Evolutionary conservation across 2,888 invertebrate genomes (phyloP).

Genomic region (Andrena haemorrhoa): DNA sequence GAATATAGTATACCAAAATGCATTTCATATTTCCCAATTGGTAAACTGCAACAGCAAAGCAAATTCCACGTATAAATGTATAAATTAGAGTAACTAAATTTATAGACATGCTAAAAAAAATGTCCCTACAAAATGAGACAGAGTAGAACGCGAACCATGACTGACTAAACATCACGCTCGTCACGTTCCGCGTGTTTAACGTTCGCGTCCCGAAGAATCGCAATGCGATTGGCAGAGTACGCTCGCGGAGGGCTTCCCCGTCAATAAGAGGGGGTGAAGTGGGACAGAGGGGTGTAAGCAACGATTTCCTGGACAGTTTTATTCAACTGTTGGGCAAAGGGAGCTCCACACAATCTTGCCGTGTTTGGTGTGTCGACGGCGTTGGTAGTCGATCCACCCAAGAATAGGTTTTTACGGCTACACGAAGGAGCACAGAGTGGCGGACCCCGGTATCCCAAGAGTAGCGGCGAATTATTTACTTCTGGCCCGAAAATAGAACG

Average conservation of each 20-base stretch:
- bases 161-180: neutral
- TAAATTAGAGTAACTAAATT: neutral
- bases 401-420: constrained; percentile 68
- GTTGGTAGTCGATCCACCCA: constrained; percentile 47
- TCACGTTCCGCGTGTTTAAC: neutral
- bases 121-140: neutral
- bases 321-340: neutral
- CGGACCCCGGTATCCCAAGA: constrained; percentile 31
- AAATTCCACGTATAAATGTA: neutral
- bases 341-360: neutral
- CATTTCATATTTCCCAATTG: too few species aligned
- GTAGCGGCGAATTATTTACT: constrained; percentile 68
- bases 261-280: neutral
- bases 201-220: neutral
- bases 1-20: too few species aligned
- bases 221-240: neutral
- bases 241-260: constrained; percentile 1
- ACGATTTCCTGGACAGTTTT: neutral
- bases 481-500: constrained; percentile 61
- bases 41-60: too few species aligned
- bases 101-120: too few species aligned
- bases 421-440: constrained; percentile 21
- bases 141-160: neutral
- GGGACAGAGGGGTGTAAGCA: neutral
- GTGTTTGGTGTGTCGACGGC: neutral